A percentile compares a stretch with the other conserved stretches of the same genome.
Conservation (phyloP, 2,888 invertebrate species). For the Idaea aversata region DNA sequence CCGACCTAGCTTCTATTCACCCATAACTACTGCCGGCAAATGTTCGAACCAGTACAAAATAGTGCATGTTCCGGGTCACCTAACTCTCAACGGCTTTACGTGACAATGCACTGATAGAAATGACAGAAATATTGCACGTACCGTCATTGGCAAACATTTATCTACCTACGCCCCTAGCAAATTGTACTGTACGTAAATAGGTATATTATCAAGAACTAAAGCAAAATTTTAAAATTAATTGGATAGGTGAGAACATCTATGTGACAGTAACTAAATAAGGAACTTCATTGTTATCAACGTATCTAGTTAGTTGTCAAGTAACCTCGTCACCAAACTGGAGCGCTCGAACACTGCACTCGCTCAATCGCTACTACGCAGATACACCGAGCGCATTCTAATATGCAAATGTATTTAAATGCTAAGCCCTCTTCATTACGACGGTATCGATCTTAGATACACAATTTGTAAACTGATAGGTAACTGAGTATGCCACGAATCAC, state of each 20-base stretch:
- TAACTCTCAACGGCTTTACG: slow-evolving; percentile 3
- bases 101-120: slow-evolving; percentile 2
- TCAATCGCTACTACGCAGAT: slow-evolving; percentile 34
- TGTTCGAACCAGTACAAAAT: slow-evolving; percentile 3
- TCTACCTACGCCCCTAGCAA: background rate
- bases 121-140: background rate
- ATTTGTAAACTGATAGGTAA: slow-evolving; percentile 77
- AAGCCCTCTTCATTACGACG: slow-evolving; percentile 78
- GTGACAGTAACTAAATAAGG: slow-evolving; percentile 18
- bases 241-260: slow-evolving; percentile 10
- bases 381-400: slow-evolving; percentile 76
- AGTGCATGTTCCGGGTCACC: slow-evolving; percentile 2
- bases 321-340: slow-evolving; percentile 29
- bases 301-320: slow-evolving; percentile 30
- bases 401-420: slow-evolving; percentile 81
- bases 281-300: slow-evolving; percentile 26
- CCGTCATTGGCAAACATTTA: background rate
- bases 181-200: background rate
- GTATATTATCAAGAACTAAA: too few species aligned
- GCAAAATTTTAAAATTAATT: too few species aligned
- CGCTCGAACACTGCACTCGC: slow-evolving; percentile 25
- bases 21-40: slow-evolving; percentile 17
- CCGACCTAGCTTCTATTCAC: slow-evolving; percentile 61
- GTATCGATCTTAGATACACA: slow-evolving; percentile 80
- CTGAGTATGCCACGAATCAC: slow-evolving; percentile 58